Base-by-base conservation (phyloP, 1,140 invertebrate genomes). In the Dendrolimus kikuchii region DNA sequence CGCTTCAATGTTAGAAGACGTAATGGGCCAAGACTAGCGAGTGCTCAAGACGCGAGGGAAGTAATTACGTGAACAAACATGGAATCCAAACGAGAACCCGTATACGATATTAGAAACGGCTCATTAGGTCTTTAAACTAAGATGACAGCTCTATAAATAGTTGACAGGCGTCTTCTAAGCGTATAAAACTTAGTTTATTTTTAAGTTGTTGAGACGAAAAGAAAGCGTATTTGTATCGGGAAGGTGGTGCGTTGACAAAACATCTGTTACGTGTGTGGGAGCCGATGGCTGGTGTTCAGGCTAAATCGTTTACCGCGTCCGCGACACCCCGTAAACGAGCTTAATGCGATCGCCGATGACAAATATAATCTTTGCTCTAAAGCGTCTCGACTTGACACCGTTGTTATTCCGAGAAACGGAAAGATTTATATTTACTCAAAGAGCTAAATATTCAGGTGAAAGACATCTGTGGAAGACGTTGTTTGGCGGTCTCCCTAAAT, bases 311-410 rank as follows among this genome's bases (percentile, higher is more conserved):
- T 70, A 71, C 66, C 65, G 66, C 61, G 48, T 64, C 62, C 58
- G 52, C 56, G 55, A 71, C 68, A 68, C 66, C 62, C 65, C 70
- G 67, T 69, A 73, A 74, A 74, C 68, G 69, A 63, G 61, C 66
- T 68, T 69, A 70, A 75, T 74, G 67, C 76, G 64, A 68, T 62
- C 57, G 57, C 43, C 68, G 80, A 78, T 80, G 80, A 84, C 80
- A 84, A 84, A 84, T 80, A 81, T 84, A 84, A 84, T 84, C 78
- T 83, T 71, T 71, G 66, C 72, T 77, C 66, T 73, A 74, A 81
- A 68, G 63, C 70, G 67, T 66, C 58, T 77, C 68, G 75, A 80
- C 70, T 82, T 78, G 77, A 73, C 76, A 77, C 71, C 78, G 75
- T 80, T 76, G 73, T 78, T 81, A 75, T 81, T 83, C 80, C 59